Conservation (phyloP, 1,140 invertebrate genomes). For the Temnothorax nylanderi region DNA sequence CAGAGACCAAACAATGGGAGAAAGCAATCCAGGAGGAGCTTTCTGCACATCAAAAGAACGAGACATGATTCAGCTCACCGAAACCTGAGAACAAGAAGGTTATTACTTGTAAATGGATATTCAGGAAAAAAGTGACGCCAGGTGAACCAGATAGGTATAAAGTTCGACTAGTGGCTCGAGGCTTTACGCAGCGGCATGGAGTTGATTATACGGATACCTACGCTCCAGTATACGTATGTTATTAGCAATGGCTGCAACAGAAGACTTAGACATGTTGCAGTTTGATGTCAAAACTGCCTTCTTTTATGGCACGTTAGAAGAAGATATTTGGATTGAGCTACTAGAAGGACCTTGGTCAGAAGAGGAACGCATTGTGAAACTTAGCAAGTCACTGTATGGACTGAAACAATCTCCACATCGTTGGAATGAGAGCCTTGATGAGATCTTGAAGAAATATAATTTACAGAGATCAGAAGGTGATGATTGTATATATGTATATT, state of each 20-base stretch:
- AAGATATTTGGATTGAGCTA: constrained; percentile 1
- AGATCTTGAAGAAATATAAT: background rate
- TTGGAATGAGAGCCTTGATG: background rate
- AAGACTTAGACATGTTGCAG: constrained; percentile 22
- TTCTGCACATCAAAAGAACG: background rate
- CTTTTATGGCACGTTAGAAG: constrained; percentile 9
- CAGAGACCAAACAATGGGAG: background rate
- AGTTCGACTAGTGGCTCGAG: constrained; percentile 41
- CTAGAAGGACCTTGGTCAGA: background rate
- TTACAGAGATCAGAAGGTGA: background rate
- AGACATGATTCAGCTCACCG: background rate
- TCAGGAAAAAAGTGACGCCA: background rate
- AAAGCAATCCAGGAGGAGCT: background rate
- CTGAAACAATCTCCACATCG: background rate
- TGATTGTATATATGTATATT: constrained; percentile 45
- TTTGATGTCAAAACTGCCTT: constrained; percentile 64
- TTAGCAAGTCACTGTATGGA: background rate
- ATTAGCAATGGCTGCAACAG: constrained; percentile 12
- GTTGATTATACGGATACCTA: constrained; percentile 46
- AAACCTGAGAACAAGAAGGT: background rate
- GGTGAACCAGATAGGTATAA: constrained; percentile 18
- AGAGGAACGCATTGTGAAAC: background rate
- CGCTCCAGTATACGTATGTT: constrained; percentile 43
- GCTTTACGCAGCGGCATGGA: constrained; percentile 32
- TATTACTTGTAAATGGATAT: background rate